Conservation (phyloP, 2,113 vertebrate genomes). For the Chaetops frenatus region DNA sequence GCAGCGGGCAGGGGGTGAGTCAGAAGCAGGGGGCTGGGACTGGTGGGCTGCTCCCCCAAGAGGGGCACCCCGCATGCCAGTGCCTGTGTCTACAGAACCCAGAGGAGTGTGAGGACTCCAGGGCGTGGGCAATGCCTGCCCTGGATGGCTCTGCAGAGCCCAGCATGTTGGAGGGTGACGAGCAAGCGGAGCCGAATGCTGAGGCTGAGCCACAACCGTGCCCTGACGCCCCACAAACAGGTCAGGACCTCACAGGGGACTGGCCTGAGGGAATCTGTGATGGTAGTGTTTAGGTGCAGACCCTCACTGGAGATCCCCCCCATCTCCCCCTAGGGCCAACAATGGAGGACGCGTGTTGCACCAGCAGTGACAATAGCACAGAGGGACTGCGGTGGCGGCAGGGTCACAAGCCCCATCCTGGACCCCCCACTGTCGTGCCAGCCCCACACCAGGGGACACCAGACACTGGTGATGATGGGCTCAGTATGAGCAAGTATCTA, state of each 20-base stretch:
- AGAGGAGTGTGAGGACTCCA: not conserved
- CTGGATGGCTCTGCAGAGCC: not conserved
- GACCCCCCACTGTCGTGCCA: fast-evolving
- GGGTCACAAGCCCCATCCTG: not conserved
- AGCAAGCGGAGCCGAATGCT: not conserved
- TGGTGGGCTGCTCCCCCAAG: not conserved
- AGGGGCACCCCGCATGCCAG: fast-evolving
- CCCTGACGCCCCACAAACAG: not conserved
- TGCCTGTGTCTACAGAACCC: not conserved
- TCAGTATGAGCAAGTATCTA: constrained; percentile 80
- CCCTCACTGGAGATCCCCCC: not conserved
- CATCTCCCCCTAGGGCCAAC: not conserved
- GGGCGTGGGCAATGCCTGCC: fast-evolving
- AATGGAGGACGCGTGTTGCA: not conserved
- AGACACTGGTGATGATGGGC: not conserved
- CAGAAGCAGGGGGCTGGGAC: not conserved
- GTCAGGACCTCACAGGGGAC: not conserved
- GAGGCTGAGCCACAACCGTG: not conserved
- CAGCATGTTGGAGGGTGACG: fast-evolving
- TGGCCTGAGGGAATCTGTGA: fast-evolving
- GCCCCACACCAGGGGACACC: not conserved
- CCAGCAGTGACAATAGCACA: constrained; percentile 37
- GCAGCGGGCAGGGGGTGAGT: not conserved
- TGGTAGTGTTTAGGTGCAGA: not conserved
- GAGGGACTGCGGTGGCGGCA: constrained; percentile 55